A percentile compares a stretch with the other conserved stretches of the same genome.
phyloP scores from a whole-genome alignment of 1,140 invertebrate species.

The Microplitis demolitor region DNA sequence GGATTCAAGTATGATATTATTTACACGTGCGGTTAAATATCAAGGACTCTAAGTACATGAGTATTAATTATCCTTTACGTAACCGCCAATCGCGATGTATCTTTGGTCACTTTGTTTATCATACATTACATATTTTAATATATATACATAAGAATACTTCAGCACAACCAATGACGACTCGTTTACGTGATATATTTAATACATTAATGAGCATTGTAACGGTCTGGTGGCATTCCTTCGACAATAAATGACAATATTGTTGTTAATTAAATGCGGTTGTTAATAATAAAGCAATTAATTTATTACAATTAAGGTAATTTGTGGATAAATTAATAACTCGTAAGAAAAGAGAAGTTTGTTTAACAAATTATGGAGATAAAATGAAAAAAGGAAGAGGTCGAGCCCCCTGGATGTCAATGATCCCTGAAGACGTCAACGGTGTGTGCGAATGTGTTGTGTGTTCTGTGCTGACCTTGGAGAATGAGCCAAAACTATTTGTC shows the following conservation, averaged over 20 bases:
- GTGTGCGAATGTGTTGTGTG: background rate
- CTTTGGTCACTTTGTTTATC: no score
- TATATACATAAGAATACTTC: no score
- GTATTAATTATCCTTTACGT: background rate
- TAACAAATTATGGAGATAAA: background rate
- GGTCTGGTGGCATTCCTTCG: background rate
- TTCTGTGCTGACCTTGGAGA: constrained; percentile 49
- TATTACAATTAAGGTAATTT: no score
- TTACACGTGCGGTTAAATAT: constrained; percentile 5
- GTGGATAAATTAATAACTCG: no score
- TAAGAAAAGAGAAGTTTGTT: no score
- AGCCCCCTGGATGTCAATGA: constrained; percentile 53
- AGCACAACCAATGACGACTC: no score
- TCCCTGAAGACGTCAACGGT: constrained; percentile 47
- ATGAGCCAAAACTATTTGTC: constrained; percentile 49
- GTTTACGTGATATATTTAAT: no score
- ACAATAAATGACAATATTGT: constrained; percentile 5
- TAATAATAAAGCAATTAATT: no score
- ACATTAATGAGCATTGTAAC: no score
- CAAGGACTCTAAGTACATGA: background rate
- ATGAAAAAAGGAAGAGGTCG: constrained; percentile 48
- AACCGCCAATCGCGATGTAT: no score
- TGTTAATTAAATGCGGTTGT: background rate
- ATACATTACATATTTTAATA: no score
- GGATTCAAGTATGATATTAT: background rate